Conservation (phyloP, 2,113 vertebrate genomes). For the Esox niger region DNA sequence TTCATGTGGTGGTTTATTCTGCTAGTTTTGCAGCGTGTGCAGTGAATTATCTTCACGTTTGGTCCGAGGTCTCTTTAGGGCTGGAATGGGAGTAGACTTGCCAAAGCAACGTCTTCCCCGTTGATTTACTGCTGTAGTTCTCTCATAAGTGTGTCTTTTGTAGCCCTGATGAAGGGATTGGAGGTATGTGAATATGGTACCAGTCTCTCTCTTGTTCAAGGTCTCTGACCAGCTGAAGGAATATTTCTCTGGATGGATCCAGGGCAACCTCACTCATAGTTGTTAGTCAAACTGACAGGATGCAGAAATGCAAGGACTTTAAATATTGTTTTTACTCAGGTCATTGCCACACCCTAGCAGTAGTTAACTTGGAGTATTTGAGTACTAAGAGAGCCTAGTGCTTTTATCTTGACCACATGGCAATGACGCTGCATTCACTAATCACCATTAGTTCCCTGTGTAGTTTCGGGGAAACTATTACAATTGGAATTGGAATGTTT, state of each 20-base stretch:
- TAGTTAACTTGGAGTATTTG: no score
- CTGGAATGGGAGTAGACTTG: conserved; percentile 66
- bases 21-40: conserved; percentile 14
- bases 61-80: conserved; percentile 40
- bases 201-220: conserved; percentile 66
- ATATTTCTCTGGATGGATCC: conserved; percentile 35
- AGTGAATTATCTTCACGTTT: conserved; percentile 51
- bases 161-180: conserved; percentile 68
- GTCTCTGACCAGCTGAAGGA: conserved; percentile 49
- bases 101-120: conserved; percentile 57
- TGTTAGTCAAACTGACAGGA: no score
- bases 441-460: conserved; percentile 15
- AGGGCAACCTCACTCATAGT: conserved; percentile 51
- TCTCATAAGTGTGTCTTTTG: conserved; percentile 53
- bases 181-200: conserved; percentile 67
- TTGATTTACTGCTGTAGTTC: conserved; percentile 63
- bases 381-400: not conserved
- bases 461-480: no score
- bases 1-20: no score
- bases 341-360: no score
- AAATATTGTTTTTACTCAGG: no score
- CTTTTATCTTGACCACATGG: no score
- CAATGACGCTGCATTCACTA: not conserved
- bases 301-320: no score
- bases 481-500: not conserved